These are phyloP conservation scores for Fragum fragum DNA, from an alignment of 2,888 invertebrate genomes.

Conservation along the genomic window DNA sequence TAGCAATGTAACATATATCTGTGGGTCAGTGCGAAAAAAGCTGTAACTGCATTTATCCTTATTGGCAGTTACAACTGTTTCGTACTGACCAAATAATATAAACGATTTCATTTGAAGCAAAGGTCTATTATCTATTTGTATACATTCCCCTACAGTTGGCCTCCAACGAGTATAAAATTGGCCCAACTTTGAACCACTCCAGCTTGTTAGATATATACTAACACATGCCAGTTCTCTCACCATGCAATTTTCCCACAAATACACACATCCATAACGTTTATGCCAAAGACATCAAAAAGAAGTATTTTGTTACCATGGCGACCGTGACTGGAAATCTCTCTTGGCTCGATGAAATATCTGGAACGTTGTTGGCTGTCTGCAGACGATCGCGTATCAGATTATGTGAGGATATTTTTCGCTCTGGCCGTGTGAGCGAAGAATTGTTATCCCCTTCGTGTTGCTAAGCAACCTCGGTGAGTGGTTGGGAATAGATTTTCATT, in stretches of 20 bases:
- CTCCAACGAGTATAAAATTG: background rate
- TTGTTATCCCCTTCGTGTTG: conserved; percentile 15
- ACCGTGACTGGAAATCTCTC: conserved; percentile 50
- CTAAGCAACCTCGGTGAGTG: conserved; percentile 17
- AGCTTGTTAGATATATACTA: background rate
- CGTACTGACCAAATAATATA: too few relatives aligned
- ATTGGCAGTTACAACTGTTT: too few relatives aligned
- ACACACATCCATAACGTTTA: conserved; percentile 38
- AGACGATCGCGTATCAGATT: conserved; percentile 32
- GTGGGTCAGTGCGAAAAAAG: too few relatives aligned
- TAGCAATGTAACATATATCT: too few relatives aligned
- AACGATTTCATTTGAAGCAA: too few relatives aligned
- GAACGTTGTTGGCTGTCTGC: conserved; percentile 23
- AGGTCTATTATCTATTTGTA: too few relatives aligned
- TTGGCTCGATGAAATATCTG: conserved; percentile 22
- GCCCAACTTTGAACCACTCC: background rate
- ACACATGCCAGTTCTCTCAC: background rate
- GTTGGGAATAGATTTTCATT: conserved; percentile 32
- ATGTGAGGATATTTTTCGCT: conserved; percentile 24
- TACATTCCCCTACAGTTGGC: too few relatives aligned
- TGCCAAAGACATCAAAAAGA: conserved; percentile 70
- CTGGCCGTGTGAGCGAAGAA: conserved; percentile 10
- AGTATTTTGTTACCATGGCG: conserved; percentile 62
- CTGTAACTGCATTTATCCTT: too few relatives aligned
- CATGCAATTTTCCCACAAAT: conserved; percentile 11